Evolutionary conservation across 2,113 vertebrate species (phyloP), one percentile per base, ranked within the genome.

Genomic region (Tragulus kanchil): DNA sequence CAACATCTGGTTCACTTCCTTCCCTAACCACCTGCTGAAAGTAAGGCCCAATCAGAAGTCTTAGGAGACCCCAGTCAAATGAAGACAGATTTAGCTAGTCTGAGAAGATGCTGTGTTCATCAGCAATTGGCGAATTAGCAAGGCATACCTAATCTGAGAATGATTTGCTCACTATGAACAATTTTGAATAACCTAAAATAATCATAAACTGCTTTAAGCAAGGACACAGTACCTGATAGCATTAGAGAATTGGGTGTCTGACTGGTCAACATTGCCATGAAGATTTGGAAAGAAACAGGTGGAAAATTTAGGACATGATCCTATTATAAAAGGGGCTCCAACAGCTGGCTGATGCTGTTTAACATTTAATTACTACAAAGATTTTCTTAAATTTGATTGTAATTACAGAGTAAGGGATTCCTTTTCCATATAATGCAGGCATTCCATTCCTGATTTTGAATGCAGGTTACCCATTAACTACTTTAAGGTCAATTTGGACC

Each of bases 1-100:
- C 52, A 91, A 83, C 67, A 93, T 67, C 42, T 96, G 67, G 16
- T 79, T 94, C 69, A 93, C 52, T 62, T 92, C 45, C 52, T 87
- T 90, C 50, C 61, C 65, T 78, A 64, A 84, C 9, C 56, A 78
- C 36, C 93, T 87, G 42, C 56, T 96, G 56, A 86, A 91, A 92
- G 54, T 58, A 77, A 25, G 28, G 3, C 2, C 67, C 59, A 48
- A 77, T 96, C 31, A 64, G 77, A 94, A 93, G 8, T 92, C 71
- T 31, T 58, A 28, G 21, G 75, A 73, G 58, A 85, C 36, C 73
- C n/a, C 45, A 5, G 25, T 78, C 79, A 52, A 13, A 8, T 31
- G 15, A 92, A 84, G 26, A 56, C 62, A 73, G 61, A 83, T 25
- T 62, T 6, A 87, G 50, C n/a, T 95, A 16, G 90, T 97, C 90